These are phyloP conservation scores for Heteractis magnifica DNA, from an alignment of 92 coral and sea anemone species.

Conservation along the genomic window DNA sequence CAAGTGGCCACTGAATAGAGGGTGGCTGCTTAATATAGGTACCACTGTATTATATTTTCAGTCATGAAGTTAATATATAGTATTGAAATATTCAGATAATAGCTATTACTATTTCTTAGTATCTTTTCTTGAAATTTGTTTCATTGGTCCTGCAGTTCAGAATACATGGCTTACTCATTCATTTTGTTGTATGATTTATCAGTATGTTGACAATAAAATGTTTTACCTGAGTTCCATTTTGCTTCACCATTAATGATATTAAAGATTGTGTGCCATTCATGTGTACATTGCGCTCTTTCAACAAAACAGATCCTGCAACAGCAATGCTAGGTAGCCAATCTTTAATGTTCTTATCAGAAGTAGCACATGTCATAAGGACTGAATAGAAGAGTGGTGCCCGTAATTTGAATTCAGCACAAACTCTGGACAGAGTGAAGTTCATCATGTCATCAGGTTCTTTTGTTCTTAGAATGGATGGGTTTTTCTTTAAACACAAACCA, in stretches of 20 bases:
- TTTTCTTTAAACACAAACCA: slow-evolving; percentile 40
- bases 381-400: slow-evolving; percentile 46
- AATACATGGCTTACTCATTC: too few relatives aligned
- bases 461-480: slow-evolving; percentile 31
- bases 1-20: too few relatives aligned
- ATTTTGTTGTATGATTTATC: not conserved
- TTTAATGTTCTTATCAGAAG: slow-evolving; percentile 21
- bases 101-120: too few relatives aligned
- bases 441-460: slow-evolving; percentile 40
- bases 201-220: not conserved
- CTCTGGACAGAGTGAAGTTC: slow-evolving; percentile 35
- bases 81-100: not conserved
- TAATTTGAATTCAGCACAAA: slow-evolving; percentile 46
- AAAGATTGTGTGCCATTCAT: slow-evolving; percentile 60
- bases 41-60: too few relatives aligned
- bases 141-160: too few relatives aligned
- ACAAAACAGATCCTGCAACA: slow-evolving; percentile 41
- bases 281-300: slow-evolving; percentile 47
- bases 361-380: slow-evolving; percentile 34
- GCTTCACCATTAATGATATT: slow-evolving; percentile 26
- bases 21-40: too few relatives aligned
- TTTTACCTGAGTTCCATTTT: slow-evolving; percentile 38
- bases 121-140: too few relatives aligned
- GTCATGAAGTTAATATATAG: too few relatives aligned
- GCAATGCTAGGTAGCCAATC: slow-evolving; percentile 42